Evolutionary conservation across 2,113 vertebrate species (phyloP).

Genomic region (Syrrhaptes paradoxus): DNA sequence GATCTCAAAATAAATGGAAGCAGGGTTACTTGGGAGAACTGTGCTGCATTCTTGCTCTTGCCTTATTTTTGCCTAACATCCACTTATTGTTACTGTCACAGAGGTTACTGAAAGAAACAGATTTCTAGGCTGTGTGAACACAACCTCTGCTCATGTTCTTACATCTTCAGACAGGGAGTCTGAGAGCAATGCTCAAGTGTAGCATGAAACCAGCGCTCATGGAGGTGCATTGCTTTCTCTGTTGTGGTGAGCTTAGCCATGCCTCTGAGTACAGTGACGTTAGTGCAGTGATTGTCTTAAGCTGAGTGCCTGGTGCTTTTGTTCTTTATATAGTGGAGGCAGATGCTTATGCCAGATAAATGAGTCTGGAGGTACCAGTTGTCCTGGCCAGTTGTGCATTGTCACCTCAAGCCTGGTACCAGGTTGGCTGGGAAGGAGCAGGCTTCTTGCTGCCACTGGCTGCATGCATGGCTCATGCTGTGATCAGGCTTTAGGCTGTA

Average conservation of each 20-base stretch:
- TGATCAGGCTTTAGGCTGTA: not conserved
- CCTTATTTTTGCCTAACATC: not conserved
- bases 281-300: not conserved
- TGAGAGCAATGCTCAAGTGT: not conserved
- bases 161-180: not conserved
- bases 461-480: not conserved
- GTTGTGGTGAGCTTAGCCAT: not conserved
- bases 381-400: fast-evolving
- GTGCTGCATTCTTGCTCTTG: not conserved
- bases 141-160: not conserved
- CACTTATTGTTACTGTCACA: not conserved
- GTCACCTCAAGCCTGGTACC: not conserved
- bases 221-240: not conserved
- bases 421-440: not conserved
- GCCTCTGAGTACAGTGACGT: fast-evolving
- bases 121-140: not conserved
- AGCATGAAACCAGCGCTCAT: not conserved
- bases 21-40: not conserved
- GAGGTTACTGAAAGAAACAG: not conserved
- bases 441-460: not conserved
- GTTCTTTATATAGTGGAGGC: not conserved
- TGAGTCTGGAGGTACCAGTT: not conserved
- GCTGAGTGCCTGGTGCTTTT: not conserved
- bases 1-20: not conserved
- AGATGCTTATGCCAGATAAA: not conserved